Conservation (phyloP, 2,113 vertebrate species). For the Cynopterus brachyotis region DNA sequence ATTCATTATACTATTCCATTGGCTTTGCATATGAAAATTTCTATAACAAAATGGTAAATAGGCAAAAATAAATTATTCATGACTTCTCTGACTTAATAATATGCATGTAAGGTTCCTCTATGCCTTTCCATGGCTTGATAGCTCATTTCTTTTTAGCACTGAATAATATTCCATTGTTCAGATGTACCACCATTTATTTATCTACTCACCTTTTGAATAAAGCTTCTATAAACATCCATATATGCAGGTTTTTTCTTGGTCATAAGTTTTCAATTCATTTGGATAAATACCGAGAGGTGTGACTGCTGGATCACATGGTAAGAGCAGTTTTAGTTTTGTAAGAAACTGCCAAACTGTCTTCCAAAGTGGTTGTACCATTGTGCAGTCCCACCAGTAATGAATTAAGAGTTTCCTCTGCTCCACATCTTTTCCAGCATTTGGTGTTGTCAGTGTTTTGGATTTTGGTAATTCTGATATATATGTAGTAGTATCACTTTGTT, state of each 20-base stretch:
- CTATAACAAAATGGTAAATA: conserved; percentile 1
- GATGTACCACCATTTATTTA: neutral
- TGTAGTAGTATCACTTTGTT: neutral
- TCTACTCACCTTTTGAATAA: neutral
- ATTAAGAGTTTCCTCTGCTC: neutral
- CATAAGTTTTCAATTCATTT: neutral
- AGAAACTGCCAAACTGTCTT: neutral
- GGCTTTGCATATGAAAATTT: neutral
- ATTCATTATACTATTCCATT: neutral
- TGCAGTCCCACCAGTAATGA: neutral
- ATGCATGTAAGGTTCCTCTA: neutral
- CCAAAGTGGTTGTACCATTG: neutral
- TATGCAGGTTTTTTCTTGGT: neutral
- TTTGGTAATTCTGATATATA: neutral
- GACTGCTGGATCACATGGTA: neutral
- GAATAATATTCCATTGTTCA: neutral
- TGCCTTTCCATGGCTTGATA: neutral
- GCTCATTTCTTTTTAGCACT: neutral
- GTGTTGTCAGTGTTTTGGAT: neutral
- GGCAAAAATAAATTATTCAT: neutral
- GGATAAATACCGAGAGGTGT: neutral
- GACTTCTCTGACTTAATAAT: neutral
- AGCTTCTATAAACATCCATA: neutral
- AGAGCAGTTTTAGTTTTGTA: neutral
- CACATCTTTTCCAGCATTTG: neutral